A percentile compares a stretch with the other conserved stretches of the same genome.
Evolutionary conservation across 2,888 invertebrate species (phyloP).

Genomic region (Pseudeuparius sepicola): DNA sequence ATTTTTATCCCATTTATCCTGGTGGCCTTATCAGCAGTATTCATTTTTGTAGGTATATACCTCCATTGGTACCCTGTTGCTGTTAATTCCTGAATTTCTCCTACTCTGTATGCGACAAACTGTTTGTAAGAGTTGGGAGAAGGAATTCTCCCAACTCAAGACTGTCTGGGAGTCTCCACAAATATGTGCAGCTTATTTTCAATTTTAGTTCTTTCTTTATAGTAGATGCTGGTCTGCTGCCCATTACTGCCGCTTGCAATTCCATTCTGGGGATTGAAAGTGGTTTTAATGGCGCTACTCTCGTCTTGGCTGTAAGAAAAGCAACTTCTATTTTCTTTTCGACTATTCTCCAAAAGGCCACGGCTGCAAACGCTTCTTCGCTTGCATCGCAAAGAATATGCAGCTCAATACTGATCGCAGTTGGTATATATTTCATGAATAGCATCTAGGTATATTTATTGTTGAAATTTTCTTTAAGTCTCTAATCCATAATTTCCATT

Average conservation of each 20-base stretch:
- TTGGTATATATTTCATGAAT: slow-evolving; percentile 13
- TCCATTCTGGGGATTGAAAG: slow-evolving; percentile 13
- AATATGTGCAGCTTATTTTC: slow-evolving; percentile 11
- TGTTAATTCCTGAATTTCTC: slow-evolving; percentile 23
- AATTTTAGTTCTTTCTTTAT: slow-evolving; percentile 22
- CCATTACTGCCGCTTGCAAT: too few species aligned
- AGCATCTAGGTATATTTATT: slow-evolving; percentile 17
- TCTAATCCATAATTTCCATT: slow-evolving; percentile 23
- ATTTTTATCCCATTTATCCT: slow-evolving; percentile 7
- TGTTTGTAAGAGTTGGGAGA: too few species aligned
- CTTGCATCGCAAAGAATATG: slow-evolving; percentile 26
- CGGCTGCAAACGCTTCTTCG: slow-evolving; percentile 11
- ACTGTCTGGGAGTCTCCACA: too few species aligned
- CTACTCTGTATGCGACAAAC: slow-evolving; percentile 19
- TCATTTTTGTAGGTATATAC: slow-evolving; percentile 21
- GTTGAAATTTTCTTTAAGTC: slow-evolving; percentile 12
- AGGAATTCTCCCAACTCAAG: too few species aligned
- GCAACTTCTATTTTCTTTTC: slow-evolving; percentile 6
- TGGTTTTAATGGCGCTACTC: slow-evolving; percentile 11
- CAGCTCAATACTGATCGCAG: slow-evolving; percentile 15
- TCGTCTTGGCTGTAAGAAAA: slow-evolving; percentile 8
- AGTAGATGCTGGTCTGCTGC: slow-evolving; percentile 22
- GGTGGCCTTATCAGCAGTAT: slow-evolving; percentile 24
- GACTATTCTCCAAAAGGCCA: slow-evolving; percentile 12
- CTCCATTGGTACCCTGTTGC: slow-evolving; percentile 12